Conservation (phyloP, 2,113 vertebrate species). For the Catharus fuscescens region DNA sequence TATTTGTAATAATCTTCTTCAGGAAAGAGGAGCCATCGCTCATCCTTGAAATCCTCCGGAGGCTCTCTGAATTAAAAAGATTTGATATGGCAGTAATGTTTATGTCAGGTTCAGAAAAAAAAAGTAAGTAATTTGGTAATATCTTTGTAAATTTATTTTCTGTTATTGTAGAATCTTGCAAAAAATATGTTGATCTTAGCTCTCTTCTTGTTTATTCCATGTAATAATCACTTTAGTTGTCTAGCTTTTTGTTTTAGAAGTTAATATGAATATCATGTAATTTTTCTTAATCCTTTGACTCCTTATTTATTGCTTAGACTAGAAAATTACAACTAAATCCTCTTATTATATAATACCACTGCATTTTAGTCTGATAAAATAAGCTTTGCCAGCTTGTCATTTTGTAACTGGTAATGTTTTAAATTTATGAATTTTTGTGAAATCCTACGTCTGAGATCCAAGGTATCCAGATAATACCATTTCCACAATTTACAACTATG, state of each 20-base stretch:
- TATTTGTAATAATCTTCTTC: conserved; percentile 39
- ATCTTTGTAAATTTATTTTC: neutral
- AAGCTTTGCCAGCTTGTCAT: neutral
- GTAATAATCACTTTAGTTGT: neutral
- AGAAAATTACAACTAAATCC: neutral
- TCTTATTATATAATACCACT: neutral
- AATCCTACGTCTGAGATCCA: neutral
- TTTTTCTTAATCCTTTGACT: neutral
- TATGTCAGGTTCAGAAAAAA: conserved; percentile 88
- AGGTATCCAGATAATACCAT: neutral
- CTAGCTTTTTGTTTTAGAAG: neutral
- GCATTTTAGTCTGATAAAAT: neutral
- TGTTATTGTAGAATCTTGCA: neutral
- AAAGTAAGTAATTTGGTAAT: conserved; percentile 74
- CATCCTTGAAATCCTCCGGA: conserved; percentile 84
- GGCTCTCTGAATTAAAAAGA: conserved; percentile 84
- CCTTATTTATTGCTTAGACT: neutral
- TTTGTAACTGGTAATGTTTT: neutral
- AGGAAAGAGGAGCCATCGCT: conserved; percentile 84
- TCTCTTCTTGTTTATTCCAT: neutral
- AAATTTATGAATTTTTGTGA: neutral
- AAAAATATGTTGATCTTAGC: neutral
- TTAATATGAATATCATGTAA: neutral
- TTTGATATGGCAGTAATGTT: conserved; percentile 98
- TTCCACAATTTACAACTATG: neutral